Evolutionary conservation across 92 coral and sea anemone species (phyloP).

Genomic region (Parazoanthus atlanticus): DNA sequence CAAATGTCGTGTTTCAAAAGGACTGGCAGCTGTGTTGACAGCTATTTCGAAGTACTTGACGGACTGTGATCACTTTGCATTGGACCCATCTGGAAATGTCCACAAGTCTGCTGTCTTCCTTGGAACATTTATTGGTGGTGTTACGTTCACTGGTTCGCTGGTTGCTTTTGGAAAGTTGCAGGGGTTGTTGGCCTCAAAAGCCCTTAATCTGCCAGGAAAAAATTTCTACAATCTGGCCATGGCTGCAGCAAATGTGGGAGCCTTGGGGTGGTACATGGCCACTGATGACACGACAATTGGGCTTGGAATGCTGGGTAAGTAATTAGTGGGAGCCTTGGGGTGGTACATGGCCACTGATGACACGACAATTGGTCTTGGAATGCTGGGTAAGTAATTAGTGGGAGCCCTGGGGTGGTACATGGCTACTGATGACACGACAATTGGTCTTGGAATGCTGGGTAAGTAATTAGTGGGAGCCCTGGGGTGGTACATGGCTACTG

Average conservation of each 20-base stretch:
- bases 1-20: not conserved
- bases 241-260: constrained; percentile 96
- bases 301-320: constrained; percentile 87
- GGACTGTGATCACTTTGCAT: constrained; percentile 84
- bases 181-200: constrained; percentile 80
- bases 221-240: constrained; percentile 86
- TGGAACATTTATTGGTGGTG: constrained; percentile 95
- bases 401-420: constrained; percentile 95
- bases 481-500: constrained; percentile 92
- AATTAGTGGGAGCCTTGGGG: constrained; percentile 81
- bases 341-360: constrained; percentile 91
- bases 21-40: constrained; percentile 98
- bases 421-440: constrained; percentile 82
- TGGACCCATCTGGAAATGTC: constrained; percentile 94
- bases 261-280: constrained; percentile 93
- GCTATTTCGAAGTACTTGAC: constrained; percentile 93
- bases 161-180: constrained; percentile 99
- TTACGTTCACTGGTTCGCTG: constrained; percentile 96
- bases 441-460: constrained; percentile 93
- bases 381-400: constrained; percentile 79
- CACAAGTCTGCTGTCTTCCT: constrained; percentile 97
- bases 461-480: constrained; percentile 76
- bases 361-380: constrained; percentile 79
- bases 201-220: constrained; percentile 85
- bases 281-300: constrained; percentile 86